These are phyloP conservation scores for Pollicipes pollicipes DNA, from an alignment of 1,140 invertebrate genomes.

Conservation along the genomic window DNA sequence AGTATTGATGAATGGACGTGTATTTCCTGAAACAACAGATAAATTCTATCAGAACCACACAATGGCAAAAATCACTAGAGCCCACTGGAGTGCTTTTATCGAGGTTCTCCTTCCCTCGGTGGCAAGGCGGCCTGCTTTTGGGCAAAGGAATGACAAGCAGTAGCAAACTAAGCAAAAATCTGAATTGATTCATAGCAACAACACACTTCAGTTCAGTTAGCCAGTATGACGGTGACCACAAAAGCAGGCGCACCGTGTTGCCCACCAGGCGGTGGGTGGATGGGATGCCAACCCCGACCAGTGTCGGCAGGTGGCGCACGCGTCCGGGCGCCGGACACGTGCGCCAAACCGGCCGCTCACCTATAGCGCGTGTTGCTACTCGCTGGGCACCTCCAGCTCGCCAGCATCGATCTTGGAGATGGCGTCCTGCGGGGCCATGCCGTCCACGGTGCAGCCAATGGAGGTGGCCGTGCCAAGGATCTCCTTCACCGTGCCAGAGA, in stretches of 20 bases:
- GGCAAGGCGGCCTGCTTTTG: no score
- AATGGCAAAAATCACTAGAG: no score
- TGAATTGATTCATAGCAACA: no score
- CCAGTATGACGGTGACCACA: no score
- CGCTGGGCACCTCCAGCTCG: constrained; percentile 61
- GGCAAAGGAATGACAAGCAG: no score
- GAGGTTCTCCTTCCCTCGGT: no score
- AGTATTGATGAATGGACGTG: no score
- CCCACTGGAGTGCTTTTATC: no score
- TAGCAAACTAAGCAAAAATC: no score
- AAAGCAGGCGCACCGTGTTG: not conserved
- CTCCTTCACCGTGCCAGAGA: constrained; percentile 90
- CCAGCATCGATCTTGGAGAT: constrained; percentile 83
- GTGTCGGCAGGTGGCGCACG: constrained; percentile 18
- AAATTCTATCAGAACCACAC: no score
- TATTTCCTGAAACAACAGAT: no score
- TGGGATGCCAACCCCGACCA: constrained; percentile 43
- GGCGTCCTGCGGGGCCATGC: constrained; percentile 76
- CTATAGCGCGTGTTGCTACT: constrained; percentile 32
- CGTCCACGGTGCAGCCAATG: constrained; percentile 73
- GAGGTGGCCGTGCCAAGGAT: constrained; percentile 83
- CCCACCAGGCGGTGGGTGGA: constrained; percentile 26
- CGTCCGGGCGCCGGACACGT: constrained; percentile 3
- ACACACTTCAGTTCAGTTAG: no score
- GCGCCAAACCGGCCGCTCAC: not conserved